Base-by-base conservation (phyloP, 2,113 vertebrate species). In the Clinocottus analis region DNA sequence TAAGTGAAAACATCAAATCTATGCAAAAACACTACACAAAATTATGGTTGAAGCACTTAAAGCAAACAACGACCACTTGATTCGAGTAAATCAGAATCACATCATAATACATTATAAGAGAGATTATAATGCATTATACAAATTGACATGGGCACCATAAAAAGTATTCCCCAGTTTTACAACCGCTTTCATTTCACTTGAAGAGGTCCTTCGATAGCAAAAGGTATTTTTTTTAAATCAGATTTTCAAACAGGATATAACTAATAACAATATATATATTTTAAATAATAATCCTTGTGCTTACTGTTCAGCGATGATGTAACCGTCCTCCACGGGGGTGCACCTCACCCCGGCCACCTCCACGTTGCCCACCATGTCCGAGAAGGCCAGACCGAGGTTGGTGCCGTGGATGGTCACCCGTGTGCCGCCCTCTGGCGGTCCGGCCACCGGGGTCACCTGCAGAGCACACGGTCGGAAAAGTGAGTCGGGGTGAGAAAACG, bases 231-330 rank as follows among this genome's bases (percentile, higher is more conserved):
- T 7, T 39, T 49, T 14, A n/a, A 23, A 53, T 53, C 49, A 1
- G 49, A n/a, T 53, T 53, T 65, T 21, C 23, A 65, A 47, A 33
- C 49, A 14, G 19, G 12, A 19, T 10, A 3, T 31, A 10, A 59
- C 16, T 58, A 21, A 68, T n/a, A 12, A 31, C 27, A 37, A n/a
- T 33, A 21, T n/a, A n/a, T n/a, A 11, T 60, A 14, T 43, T 62
- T 45, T 5, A 25, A 53, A 6, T 33, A 35, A 55, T 21, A 14
- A 23, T 23, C 2, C 23, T 56, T 23, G 14, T 4, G 67, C 98
- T 97, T 93, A 99, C 98, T 98, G 98, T 75, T 99, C 98, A 0
- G 98, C 98, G 8, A 99, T 93, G 69, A 99, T 90, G 92, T 99
- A 99, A 39, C 96, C 97, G 1, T 97, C 96, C 7, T 96, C 95